Percentiles rank a stretch among this genome's conserved stretches.
Evolutionary conservation across 2,113 vertebrate species (phyloP).

Genomic region (Passer domesticus): DNA sequence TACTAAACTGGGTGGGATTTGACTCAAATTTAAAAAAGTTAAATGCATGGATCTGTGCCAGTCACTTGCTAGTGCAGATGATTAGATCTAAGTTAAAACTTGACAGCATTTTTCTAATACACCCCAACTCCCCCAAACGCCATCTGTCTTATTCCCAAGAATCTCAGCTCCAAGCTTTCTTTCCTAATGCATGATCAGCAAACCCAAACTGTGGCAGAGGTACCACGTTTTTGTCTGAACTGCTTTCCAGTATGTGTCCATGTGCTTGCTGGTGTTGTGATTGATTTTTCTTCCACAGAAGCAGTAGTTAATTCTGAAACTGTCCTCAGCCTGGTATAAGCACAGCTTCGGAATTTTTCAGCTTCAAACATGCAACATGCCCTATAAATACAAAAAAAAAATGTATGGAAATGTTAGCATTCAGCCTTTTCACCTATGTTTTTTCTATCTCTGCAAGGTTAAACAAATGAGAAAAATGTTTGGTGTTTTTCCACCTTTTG

Average conservation of each 20-base stretch:
- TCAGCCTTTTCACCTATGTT: neutral
- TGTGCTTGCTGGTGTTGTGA: slow-evolving; percentile 9
- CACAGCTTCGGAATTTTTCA: neutral
- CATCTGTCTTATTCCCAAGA: slow-evolving; percentile 15
- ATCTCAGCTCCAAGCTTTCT: neutral
- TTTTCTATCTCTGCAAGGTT: neutral
- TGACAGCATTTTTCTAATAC: slow-evolving; percentile 39
- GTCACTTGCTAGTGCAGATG: slow-evolving; percentile 47
- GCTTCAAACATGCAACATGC: neutral
- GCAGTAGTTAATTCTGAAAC: neutral
- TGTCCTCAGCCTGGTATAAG: neutral
- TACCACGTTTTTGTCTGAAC: neutral
- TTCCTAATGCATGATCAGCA: neutral
- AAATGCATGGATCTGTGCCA: slow-evolving; percentile 34
- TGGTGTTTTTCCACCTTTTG: neutral
- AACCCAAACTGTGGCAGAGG: neutral
- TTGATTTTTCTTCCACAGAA: neutral
- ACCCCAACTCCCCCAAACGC: slow-evolving; percentile 39
- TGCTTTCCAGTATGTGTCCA: neutral
- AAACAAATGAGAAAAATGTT: neutral
- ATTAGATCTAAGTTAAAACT: slow-evolving; percentile 47
- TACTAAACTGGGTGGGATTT: slow-evolving; percentile 46
- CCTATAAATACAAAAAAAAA: neutral
- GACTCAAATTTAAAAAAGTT: neutral
- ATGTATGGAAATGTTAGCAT: neutral